These are phyloP conservation scores for Himalopsyche kuldschensis DNA, from an alignment of 2,888 invertebrate species.

Conservation along the genomic window DNA sequence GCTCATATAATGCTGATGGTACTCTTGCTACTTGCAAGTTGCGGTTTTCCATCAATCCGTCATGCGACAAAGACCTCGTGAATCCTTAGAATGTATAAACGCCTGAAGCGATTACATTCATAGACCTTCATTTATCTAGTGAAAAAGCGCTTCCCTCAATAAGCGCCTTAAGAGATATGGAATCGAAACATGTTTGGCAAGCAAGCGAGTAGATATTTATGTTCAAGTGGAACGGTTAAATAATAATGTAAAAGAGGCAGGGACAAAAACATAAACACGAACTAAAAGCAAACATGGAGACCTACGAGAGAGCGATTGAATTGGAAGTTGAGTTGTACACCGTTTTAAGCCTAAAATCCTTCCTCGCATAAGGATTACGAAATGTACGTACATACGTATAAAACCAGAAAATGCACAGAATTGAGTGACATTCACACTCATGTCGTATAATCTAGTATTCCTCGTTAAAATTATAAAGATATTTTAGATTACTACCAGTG, in stretches of 20 bases:
- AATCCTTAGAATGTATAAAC: too few relatives aligned
- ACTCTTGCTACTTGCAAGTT: too few relatives aligned
- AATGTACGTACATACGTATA: not conserved
- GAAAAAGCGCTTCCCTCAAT: not conserved
- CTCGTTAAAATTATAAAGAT: too few relatives aligned
- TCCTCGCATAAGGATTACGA: not conserved
- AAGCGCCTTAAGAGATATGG: not conserved
- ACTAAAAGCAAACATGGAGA: not conserved
- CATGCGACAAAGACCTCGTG: too few relatives aligned
- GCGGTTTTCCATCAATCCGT: too few relatives aligned
- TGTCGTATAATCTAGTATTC: too few relatives aligned
- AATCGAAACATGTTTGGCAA: not conserved
- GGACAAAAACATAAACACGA: not conserved
- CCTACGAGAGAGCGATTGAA: not conserved
- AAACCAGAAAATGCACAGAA: not conserved
- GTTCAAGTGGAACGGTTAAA: not conserved
- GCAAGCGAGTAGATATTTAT: not conserved
- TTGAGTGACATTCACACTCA: not conserved
- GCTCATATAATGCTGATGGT: too few relatives aligned
- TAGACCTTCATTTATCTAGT: not conserved
- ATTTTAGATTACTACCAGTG: too few relatives aligned
- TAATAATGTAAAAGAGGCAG: not conserved
- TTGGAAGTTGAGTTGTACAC: not conserved
- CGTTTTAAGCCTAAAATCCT: not conserved
- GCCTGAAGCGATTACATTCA: not conserved